Evolutionary conservation across 2,888 invertebrate species (phyloP), one percentile per base, ranked within the genome.

Genomic region (Philaethria dido): DNA sequence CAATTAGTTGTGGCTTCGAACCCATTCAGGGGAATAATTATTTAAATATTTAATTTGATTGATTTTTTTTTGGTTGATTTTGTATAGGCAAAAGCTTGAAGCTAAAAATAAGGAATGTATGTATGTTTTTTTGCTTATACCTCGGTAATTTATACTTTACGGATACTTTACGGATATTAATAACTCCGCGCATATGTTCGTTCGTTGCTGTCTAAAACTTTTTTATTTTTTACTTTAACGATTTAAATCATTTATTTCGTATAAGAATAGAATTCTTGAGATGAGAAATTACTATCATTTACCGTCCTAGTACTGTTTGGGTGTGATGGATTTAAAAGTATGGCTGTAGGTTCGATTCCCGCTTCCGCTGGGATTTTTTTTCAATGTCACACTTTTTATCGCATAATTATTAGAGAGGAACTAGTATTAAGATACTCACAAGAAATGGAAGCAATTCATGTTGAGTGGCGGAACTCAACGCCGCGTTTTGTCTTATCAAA

Each of bases 141-240:
- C 16, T 1, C 16, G 11, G 16, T 33, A 29, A 52, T 16, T 33
- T 52, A 52, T 33, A 16, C 52, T 3, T 16, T 52, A 29, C 2
- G 29, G 29, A n/a, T n/a, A n/a, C n/a, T n/a, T n/a, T n/a, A n/a
- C n/a, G n/a, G 16, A 29, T 52, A 52, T 52, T 52, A 52, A 52
- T 16, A 52, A 29, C 29, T 8, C 25, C 0, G 29, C 52, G 16
- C n/a, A 33, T 52, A 29, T 29, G 52, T 52, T 29, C 11, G 29
- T 33, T 16, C 16, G 48, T 22, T n/a, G 52, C 52, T 52, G 52
- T 52, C 52, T 29, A 29, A 29, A 52, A 29, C n/a, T 8, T 50
- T 8, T 50, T 50, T 50, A 50, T 25, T 50, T 50, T 50, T 50
- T 25, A 3, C 25, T 14, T 8, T n/a, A 52, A 16, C 5, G 29